phyloP scores from a whole-genome alignment of 92 coral and sea anemone species.

The Paramuricea clavata region DNA sequence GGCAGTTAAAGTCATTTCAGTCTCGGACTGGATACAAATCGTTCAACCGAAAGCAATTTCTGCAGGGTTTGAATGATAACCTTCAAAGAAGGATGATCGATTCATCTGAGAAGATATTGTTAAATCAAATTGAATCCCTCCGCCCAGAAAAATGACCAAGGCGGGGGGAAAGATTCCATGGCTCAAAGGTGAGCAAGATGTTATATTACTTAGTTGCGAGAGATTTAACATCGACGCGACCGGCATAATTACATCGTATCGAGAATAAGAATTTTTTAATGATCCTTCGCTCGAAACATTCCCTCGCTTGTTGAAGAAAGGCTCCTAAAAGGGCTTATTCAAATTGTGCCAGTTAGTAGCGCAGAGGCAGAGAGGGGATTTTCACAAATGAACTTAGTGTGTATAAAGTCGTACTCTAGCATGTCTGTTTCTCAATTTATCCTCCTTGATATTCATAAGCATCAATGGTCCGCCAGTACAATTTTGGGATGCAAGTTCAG shows the following conservation, averaged over 20 bases:
- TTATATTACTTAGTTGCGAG: conserved; percentile 38
- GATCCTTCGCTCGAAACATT: conserved; percentile 39
- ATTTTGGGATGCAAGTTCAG: conserved; percentile 42
- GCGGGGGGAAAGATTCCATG: conserved; percentile 40
- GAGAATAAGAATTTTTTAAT: conserved; percentile 39
- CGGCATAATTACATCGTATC: conserved; percentile 33
- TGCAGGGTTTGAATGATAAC: conserved; percentile 36
- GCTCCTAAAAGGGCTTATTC: no score
- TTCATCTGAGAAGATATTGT: conserved; percentile 35
- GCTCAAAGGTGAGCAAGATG: conserved; percentile 43
- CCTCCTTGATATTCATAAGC: conserved; percentile 34
- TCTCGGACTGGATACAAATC: conserved; percentile 29
- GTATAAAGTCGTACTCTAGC: conserved; percentile 21
- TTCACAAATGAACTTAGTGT: conserved; percentile 44
- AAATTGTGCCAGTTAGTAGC: no score
- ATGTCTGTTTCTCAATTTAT: no score
- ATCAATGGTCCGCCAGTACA: conserved; percentile 45
- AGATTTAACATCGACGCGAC: conserved; percentile 35
- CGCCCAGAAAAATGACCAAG: conserved; percentile 42
- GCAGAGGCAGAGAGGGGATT: conserved; percentile 43
- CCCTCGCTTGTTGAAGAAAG: conserved; percentile 32
- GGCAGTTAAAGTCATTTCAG: conserved; percentile 32
- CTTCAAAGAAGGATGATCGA: conserved; percentile 30
- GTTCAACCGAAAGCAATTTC: conserved; percentile 35
- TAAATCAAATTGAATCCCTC: conserved; percentile 39